phyloP scores from a whole-genome alignment of 1,140 invertebrate genomes.

The Anoplolepis gracilipes region DNA sequence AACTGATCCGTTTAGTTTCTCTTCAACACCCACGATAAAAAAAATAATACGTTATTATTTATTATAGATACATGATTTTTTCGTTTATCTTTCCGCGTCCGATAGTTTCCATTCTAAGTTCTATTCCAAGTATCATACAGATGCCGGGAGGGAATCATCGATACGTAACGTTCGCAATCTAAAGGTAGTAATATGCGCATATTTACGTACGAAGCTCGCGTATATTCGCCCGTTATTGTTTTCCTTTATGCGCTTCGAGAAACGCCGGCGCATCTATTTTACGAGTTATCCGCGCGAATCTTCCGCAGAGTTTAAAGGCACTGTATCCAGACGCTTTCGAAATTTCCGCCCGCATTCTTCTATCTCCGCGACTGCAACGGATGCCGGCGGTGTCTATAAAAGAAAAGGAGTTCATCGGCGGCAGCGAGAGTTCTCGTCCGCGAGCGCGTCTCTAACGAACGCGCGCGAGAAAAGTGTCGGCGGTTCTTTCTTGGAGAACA shows the following conservation, averaged over 20 bases:
- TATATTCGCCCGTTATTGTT: slow-evolving; percentile 46
- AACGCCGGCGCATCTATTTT: slow-evolving; percentile 1
- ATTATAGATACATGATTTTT: too few relatives aligned
- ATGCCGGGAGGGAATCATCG: not conserved
- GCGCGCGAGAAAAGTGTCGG: slow-evolving; percentile 29
- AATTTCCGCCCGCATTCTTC: slow-evolving; percentile 41
- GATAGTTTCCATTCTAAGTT: slow-evolving; percentile 15
- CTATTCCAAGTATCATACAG: not conserved
- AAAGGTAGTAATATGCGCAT: not conserved
- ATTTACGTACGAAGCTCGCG: slow-evolving; percentile 29
- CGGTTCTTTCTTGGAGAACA: slow-evolving; percentile 51
- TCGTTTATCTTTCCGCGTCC: not conserved
- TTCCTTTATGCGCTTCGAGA: slow-evolving; percentile 2
- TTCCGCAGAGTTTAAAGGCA: slow-evolving; percentile 33
- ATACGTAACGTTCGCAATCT: not conserved
- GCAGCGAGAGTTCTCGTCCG: slow-evolving; percentile 45
- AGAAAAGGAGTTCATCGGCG: slow-evolving; percentile 61
- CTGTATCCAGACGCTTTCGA: slow-evolving; percentile 43
- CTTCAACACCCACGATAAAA: not conserved
- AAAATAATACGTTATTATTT: not conserved
- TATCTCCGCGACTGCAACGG: not conserved
- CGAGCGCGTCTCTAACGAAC: slow-evolving; percentile 40
- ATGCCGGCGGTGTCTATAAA: slow-evolving; percentile 38
- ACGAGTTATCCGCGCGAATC: slow-evolving; percentile 47
- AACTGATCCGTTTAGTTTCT: too few relatives aligned